Percentiles rank a stretch among this genome's conserved stretches.
phyloP scores from a whole-genome alignment of 2,797 vertebrate genomes.

The Gambelia wislizenii region DNA sequence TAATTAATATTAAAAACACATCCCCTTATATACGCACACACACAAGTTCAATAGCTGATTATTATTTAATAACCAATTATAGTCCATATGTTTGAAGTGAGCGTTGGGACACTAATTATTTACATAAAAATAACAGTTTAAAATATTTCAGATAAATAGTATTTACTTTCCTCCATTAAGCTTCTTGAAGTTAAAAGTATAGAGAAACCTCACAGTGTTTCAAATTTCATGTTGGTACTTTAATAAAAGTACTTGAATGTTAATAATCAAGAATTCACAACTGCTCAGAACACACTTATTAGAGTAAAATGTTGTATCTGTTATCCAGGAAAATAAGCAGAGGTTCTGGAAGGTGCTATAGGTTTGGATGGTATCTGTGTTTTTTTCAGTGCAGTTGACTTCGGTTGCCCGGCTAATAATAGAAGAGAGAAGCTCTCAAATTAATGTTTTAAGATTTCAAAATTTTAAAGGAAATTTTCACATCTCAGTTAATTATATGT shows the following conservation, averaged over 20 bases:
- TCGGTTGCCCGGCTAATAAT: conserved; percentile 75
- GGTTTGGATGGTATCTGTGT: conserved; percentile 57
- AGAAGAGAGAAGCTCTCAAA: conserved; percentile 31
- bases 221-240: not conserved
- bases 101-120: not conserved
- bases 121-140: not conserved
- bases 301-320: not conserved
- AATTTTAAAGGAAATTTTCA: not conserved
- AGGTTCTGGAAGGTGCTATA: conserved; percentile 66
- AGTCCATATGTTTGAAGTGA: not conserved
- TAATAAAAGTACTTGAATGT: not conserved
- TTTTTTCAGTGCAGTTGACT: conserved; percentile 47
- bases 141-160: not conserved
- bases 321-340: conserved; percentile 89
- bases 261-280: accelerated
- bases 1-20: not conserved
- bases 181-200: too few species aligned
- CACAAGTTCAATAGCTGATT: not conserved
- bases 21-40: not conserved
- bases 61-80: not conserved
- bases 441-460: not conserved
- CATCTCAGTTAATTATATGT: not conserved
- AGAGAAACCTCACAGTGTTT: not conserved
- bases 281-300: not conserved
- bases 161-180: too few species aligned